Percentiles rank a stretch among this genome's conserved stretches.
These are phyloP conservation scores for Sus cebifrons DNA, from an alignment of 2,797 vertebrate species.

Conservation along the genomic window DNA sequence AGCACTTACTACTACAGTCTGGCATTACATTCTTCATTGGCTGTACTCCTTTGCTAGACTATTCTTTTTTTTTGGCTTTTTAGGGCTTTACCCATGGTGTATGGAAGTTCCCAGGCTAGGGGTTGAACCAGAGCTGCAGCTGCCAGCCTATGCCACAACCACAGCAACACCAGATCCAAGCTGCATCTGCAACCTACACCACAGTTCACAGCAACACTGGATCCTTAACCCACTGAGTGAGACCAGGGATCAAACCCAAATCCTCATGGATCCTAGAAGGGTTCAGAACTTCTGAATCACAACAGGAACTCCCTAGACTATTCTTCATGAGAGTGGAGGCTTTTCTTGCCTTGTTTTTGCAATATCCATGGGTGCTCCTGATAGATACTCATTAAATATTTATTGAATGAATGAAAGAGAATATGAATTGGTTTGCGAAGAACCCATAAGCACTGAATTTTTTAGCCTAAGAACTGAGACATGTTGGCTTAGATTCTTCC, in stretches of 20 bases:
- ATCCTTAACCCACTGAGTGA: no score
- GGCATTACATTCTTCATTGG: background rate
- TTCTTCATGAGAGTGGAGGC: background rate
- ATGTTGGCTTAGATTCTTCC: background rate
- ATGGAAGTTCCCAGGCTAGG: no score
- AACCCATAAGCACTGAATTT: background rate
- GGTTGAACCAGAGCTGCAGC: no score
- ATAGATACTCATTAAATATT: background rate
- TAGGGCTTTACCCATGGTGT: no score
- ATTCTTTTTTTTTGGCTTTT: background rate
- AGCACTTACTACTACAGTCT: background rate
- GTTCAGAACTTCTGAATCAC: no score
- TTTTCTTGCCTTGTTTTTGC: background rate
- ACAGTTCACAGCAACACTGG: no score
- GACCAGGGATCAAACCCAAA: no score
- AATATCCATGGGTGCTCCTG: background rate
- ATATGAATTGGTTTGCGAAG: background rate
- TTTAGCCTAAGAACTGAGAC: background rate
- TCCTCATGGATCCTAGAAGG: no score
- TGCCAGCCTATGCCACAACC: no score
- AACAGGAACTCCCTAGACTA: background rate
- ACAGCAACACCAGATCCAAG: no score
- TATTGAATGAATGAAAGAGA: constrained; percentile 7
- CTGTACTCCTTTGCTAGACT: background rate
- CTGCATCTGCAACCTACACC: no score